These are phyloP conservation scores for Cassiopea andromeda DNA, from an alignment of 30 jellyfish, hydroid and myxozoan species.

Conservation along the genomic window DNA sequence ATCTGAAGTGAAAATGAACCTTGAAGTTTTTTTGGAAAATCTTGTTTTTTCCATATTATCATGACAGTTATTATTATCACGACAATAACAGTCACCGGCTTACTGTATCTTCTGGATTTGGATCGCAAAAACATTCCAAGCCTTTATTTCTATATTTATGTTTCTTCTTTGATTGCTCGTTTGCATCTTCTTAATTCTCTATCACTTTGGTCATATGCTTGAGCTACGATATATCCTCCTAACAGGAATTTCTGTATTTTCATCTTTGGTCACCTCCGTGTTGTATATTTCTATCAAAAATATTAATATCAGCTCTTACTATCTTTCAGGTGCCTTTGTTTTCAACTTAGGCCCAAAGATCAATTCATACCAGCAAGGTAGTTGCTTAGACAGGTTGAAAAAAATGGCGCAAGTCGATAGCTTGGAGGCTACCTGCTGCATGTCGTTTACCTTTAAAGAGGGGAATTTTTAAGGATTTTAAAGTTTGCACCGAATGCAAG, in stretches of 20 bases:
- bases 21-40: background rate
- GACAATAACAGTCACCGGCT: background rate
- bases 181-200: background rate
- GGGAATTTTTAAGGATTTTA: no score
- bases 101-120: background rate
- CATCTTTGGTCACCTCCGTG: background rate
- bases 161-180: background rate
- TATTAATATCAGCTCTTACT: background rate
- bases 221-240: background rate
- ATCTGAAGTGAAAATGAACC: background rate
- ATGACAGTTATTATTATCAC: background rate
- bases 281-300: background rate
- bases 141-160: background rate
- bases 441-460: background rate
- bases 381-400: background rate
- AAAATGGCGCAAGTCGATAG: background rate
- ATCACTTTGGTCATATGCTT: background rate
- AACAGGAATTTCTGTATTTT: background rate
- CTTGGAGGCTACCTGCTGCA: background rate
- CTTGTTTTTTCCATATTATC: background rate
- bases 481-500: no score
- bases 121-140: background rate
- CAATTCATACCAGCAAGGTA: background rate
- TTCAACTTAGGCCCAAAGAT: conserved; percentile 1
- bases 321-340: background rate